Conservation (phyloP, 2,888 invertebrate genomes). For the Hypselothyrea guttata region DNA sequence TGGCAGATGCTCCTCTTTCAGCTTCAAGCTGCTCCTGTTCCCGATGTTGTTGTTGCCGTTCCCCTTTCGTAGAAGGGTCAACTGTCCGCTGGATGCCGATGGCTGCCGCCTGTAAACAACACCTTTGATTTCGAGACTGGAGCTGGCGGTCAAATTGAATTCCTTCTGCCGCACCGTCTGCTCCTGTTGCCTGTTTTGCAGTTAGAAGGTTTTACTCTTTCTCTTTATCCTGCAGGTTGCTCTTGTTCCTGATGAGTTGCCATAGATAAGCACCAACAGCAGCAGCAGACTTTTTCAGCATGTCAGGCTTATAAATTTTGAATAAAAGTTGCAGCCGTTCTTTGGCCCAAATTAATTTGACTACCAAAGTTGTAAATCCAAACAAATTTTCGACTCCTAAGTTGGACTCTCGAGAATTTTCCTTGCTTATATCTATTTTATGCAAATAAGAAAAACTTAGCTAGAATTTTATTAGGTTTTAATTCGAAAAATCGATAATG, state of each 20-base stretch:
- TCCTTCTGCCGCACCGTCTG: slow-evolving; percentile 32
- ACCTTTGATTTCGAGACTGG: slow-evolving; percentile 74
- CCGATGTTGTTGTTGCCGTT: too few relatives aligned
- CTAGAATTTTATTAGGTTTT: too few relatives aligned
- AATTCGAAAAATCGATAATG: too few relatives aligned
- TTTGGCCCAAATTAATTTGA: slow-evolving; percentile 31
- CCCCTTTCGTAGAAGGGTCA: slow-evolving; percentile 70
- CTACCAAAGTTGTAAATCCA: slow-evolving; percentile 40
- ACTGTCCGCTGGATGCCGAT: slow-evolving; percentile 46
- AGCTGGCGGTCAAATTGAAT: slow-evolving; percentile 67
- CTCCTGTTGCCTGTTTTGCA: slow-evolving; percentile 21
- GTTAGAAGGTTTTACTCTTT: slow-evolving; percentile 50
- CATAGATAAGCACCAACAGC: slow-evolving; percentile 35
- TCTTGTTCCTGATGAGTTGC: slow-evolving; percentile 28
- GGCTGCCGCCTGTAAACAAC: slow-evolving; percentile 66
- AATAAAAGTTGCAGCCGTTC: slow-evolving; percentile 60
- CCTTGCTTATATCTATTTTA: too few relatives aligned
- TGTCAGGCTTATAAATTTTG: slow-evolving; percentile 31
- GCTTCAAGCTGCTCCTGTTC: slow-evolving; percentile 25
- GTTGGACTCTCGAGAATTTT: too few relatives aligned
- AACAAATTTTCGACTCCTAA: slow-evolving; percentile 7
- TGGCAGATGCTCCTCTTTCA: slow-evolving; percentile 73
- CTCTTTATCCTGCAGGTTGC: slow-evolving; percentile 35
- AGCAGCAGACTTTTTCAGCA: slow-evolving; percentile 1
- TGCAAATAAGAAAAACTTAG: too few relatives aligned